Evolutionary conservation across 2,113 vertebrate species (phyloP).

Genomic region (Platycercus adscitus): DNA sequence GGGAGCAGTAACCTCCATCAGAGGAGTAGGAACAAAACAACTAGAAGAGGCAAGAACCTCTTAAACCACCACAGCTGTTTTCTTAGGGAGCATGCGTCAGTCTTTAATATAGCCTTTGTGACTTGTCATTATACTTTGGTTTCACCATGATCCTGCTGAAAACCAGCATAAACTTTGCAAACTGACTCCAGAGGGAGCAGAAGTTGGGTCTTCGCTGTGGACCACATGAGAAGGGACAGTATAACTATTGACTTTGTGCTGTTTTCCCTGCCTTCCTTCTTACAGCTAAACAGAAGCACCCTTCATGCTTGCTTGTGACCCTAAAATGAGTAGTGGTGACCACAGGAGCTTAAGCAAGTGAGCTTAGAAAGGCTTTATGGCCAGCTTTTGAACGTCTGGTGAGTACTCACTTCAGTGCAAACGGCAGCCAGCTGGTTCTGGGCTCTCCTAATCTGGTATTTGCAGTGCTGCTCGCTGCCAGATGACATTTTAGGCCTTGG

Average conservation of each 20-base stretch:
- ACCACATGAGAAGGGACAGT: background rate
- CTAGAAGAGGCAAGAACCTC: background rate
- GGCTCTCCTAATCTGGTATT: conserved; percentile 13
- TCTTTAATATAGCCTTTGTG: background rate
- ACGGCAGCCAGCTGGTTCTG: conserved; percentile 43
- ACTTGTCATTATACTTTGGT: background rate
- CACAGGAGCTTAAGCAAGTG: background rate
- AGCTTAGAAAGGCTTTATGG: conserved; percentile 18
- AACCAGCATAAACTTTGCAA: conserved; percentile 4
- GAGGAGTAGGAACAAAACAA: background rate
- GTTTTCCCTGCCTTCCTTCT: background rate
- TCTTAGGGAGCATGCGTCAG: background rate
- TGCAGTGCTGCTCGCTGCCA: background rate
- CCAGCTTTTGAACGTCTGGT: background rate
- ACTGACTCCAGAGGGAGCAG: background rate
- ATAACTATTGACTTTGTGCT: background rate
- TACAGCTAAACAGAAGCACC: conserved; percentile 20
- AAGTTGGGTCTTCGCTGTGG: background rate
- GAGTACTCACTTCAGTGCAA: background rate
- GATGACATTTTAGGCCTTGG: conserved; percentile 19
- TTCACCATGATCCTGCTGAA: background rate
- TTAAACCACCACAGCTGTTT: background rate
- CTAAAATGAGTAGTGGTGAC: conserved; percentile 1
- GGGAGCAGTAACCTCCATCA: background rate
- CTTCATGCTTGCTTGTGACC: background rate